phyloP scores from a whole-genome alignment of 2,888 invertebrate genomes.

The Epistrophella euchroma region DNA sequence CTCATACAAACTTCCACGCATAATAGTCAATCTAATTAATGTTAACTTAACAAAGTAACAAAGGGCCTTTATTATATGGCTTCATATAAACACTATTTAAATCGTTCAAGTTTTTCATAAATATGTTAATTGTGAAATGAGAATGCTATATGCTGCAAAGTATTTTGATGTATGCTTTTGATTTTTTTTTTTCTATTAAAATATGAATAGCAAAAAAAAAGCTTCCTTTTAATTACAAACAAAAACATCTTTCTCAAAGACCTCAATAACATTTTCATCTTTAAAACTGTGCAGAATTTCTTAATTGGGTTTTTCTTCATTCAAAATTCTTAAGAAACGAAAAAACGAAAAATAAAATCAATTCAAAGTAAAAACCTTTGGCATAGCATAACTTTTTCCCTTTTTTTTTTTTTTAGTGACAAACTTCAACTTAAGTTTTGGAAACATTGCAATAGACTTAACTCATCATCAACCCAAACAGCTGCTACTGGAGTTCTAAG shows the following conservation, averaged over 20 bases:
- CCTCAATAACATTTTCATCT: not conserved
- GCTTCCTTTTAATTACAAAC: not conserved
- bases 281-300: not conserved
- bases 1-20: not conserved
- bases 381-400: not conserved
- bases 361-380: conserved; percentile 49
- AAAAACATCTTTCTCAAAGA: not conserved
- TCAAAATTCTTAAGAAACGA: not conserved
- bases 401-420: conserved; percentile 12
- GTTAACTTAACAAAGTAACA: not conserved
- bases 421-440: not conserved
- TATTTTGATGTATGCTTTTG: not conserved
- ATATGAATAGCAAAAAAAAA: not conserved
- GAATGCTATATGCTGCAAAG: not conserved
- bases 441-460: conserved; percentile 13
- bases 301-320: conserved; percentile 27
- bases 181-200: not conserved
- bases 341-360: conserved; percentile 13
- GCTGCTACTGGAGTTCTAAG: conserved; percentile 14
- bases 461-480: conserved; percentile 35
- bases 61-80: not conserved
- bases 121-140: too few species aligned
- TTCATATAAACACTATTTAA: not conserved
- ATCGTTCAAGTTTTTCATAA: not conserved
- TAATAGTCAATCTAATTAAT: not conserved